Base-by-base conservation (phyloP, 2,113 vertebrate genomes). In the Prunella fulvescens region DNA sequence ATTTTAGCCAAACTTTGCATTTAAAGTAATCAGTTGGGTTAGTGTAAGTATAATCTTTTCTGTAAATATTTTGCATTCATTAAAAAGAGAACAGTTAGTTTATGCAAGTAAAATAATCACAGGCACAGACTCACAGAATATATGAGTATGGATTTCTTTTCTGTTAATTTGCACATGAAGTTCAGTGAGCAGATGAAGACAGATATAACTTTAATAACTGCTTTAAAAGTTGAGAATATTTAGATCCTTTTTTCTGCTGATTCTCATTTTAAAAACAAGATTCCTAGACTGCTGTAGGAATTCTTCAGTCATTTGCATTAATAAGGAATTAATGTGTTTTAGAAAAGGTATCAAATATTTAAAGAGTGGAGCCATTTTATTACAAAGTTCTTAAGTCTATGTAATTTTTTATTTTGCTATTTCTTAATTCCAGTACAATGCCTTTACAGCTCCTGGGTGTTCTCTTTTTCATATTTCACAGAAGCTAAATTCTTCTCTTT, bases 31-130 rank as follows among this genome's bases (percentile, higher is more conserved):
- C 58, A 57, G n/a, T 90, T 79, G 81, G 90, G 26, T 69, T 93
- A 93, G 93, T 96, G 95, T 90, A 94, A 87, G 82, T 93, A 94
- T 82, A 95, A 58, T 95, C 73, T 96, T 96, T 96, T 80, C 71
- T 91, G 91, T 92, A 95, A 96, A 95, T 90, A 93, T 90, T 97
- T 97, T 92, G 45, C 90, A 64, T 88, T 96, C 56, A 93, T 95
- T 94, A 95, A 86, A 92, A 97, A 92, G 77, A 73, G 92, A 95
- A 79, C 67, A 81, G 51, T 94, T 92, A 14, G 25, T 60, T 69
- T 95, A 94, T 91, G 84, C 61, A 96, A 94, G 95, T 93, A 92
- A 91, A 96, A 85, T 81, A n/a, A 29, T 44, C 44, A 33, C 6
- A 17, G 44, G 10, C 45, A 26, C n/a, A 70, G 61, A 70, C 28